These are phyloP conservation scores for Apis laboriosa DNA, from an alignment of 1,140 invertebrate genomes.

Conservation along the genomic window DNA sequence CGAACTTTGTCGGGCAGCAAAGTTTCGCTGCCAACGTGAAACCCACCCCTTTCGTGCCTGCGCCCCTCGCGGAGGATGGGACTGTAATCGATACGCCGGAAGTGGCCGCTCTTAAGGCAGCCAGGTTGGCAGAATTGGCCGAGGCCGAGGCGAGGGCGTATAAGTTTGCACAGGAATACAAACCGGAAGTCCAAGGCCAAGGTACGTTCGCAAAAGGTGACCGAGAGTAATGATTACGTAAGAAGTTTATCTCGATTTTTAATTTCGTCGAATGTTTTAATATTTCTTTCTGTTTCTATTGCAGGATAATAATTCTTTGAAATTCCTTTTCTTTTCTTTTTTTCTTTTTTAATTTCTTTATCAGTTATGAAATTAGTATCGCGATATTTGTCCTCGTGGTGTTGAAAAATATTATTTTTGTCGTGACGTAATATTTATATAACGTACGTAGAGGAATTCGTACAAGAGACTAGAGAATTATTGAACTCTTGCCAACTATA, in stretches of 20 bases:
- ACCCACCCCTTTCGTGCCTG: conserved; percentile 76
- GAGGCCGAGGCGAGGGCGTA: conserved; percentile 80
- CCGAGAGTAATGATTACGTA: neutral
- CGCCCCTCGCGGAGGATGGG: conserved; percentile 83
- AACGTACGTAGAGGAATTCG: neutral
- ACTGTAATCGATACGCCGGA: conserved; percentile 84
- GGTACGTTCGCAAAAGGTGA: conserved; percentile 55
- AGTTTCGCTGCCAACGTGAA: conserved; percentile 56
- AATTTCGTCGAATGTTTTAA: too few relatives aligned
- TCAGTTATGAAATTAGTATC: too few relatives aligned
- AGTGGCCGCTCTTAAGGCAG: conserved; percentile 81
- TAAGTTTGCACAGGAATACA: conserved; percentile 77
- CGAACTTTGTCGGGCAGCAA: conserved; percentile 63
- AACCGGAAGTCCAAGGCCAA: conserved; percentile 68
- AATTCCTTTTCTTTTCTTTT: too few relatives aligned
- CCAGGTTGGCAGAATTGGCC: conserved; percentile 75
- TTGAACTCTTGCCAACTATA: neutral
- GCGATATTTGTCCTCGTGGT: too few relatives aligned
- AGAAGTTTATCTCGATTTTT: too few relatives aligned
- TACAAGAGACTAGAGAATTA: neutral
- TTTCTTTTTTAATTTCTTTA: too few relatives aligned
- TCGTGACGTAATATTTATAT: neutral
- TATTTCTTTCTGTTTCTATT: too few relatives aligned
- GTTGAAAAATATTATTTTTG: neutral
- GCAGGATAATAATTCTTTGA: too few relatives aligned